Conservation (phyloP, 2,797 vertebrate species). For the Darevskia mixta region DNA sequence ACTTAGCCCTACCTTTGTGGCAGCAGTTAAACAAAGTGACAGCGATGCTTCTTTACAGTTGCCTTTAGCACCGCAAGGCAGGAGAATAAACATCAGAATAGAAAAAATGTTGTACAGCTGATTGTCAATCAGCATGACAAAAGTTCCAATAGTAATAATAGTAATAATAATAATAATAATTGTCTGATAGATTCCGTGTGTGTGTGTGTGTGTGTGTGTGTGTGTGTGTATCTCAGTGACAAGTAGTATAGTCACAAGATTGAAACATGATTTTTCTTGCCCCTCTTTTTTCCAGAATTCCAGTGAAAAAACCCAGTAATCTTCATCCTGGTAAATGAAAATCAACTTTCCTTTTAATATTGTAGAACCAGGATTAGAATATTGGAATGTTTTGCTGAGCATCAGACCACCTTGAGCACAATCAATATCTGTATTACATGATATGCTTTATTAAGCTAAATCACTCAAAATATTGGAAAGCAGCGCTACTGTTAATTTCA, state of each 20-base stretch:
- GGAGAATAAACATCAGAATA: conserved; percentile 46
- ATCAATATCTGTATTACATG: conserved; percentile 54
- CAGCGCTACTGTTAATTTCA: conserved; percentile 32
- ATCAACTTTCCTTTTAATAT: conserved; percentile 43
- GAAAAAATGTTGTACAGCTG: conserved; percentile 48
- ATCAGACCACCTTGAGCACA: background rate
- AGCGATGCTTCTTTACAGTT: conserved; percentile 35
- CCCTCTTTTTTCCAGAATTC: conserved; percentile 53
- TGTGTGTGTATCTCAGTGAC: background rate
- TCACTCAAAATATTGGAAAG: conserved; percentile 27
- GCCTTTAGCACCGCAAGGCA: conserved; percentile 38
- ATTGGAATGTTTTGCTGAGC: conserved; percentile 38
- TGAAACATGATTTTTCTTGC: conserved; percentile 31
- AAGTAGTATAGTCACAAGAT: conserved; percentile 42
- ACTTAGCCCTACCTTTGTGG: conserved; percentile 68
- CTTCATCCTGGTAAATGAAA: conserved; percentile 47
- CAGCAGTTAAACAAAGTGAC: conserved; percentile 48
- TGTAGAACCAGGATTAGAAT: conserved; percentile 54
- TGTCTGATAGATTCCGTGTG: background rate
- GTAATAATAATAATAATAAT: background rate
- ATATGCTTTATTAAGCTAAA: conserved; percentile 30
- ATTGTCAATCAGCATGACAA: conserved; percentile 46
- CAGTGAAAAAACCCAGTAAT: conserved; percentile 43
- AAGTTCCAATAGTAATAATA: background rate
- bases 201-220: too few relatives aligned